Percentiles rank a stretch among this genome's conserved stretches.
Evolutionary conservation across 1,140 invertebrate species (phyloP).

Genomic region (Aphidius ervi): DNA sequence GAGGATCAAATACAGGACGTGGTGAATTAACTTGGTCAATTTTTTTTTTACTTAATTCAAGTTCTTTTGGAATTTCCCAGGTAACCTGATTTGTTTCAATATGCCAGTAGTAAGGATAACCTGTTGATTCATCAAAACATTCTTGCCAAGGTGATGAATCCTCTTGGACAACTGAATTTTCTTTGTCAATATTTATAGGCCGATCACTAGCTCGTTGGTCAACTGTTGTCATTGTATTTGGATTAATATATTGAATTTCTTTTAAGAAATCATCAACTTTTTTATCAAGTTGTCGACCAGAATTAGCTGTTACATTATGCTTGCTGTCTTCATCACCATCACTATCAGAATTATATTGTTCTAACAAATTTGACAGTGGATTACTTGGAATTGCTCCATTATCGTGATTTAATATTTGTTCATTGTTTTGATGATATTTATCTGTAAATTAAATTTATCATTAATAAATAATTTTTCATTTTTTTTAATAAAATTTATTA

Average conservation of each 20-base stretch:
- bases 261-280: conserved; percentile 54
- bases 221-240: conserved; percentile 27
- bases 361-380: conserved; percentile 46
- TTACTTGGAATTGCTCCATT: conserved; percentile 40
- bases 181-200: neutral
- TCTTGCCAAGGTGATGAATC: conserved; percentile 60
- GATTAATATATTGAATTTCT: conserved; percentile 48
- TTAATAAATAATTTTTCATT: neutral
- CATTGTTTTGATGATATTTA: conserved; percentile 38
- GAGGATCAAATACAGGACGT: conserved; percentile 1
- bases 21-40: conserved; percentile 26
- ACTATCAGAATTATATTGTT: conserved; percentile 51
- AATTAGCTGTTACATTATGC: too few species aligned
- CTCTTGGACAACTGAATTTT: neutral
- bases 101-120: conserved; percentile 74
- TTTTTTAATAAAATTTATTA: too few species aligned
- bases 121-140: conserved; percentile 64
- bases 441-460: conserved; percentile 29
- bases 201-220: conserved; percentile 3
- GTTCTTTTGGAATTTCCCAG: conserved; percentile 66
- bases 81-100: conserved; percentile 67
- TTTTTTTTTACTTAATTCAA: conserved; percentile 36
- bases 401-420: conserved; percentile 27
- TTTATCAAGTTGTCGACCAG: conserved; percentile 35
- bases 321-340: conserved; percentile 35